These are phyloP conservation scores for Cephus pygmeus DNA, from an alignment of 2,888 invertebrate genomes.

Conservation along the genomic window DNA sequence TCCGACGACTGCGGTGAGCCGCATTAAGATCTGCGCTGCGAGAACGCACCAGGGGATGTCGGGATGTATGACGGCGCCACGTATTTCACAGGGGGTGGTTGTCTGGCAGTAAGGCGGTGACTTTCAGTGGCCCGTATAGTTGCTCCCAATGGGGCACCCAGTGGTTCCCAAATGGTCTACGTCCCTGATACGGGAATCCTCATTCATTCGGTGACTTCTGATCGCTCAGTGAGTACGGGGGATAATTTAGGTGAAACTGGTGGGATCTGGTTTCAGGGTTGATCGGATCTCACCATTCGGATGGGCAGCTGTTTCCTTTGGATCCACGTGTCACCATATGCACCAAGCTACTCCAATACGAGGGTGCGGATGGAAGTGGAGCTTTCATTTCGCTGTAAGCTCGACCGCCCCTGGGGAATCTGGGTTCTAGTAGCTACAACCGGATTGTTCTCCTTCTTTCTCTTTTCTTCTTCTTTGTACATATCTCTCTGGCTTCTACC, in stretches of 20 bases:
- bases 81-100: background rate
- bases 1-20: background rate
- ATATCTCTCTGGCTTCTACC: background rate
- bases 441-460: slow-evolving; percentile 26
- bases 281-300: slow-evolving; percentile 27
- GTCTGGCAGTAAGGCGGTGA: background rate
- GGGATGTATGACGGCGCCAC: background rate
- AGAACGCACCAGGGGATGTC: background rate
- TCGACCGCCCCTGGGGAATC: slow-evolving; percentile 52
- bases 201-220: background rate
- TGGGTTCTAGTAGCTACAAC: slow-evolving; percentile 42
- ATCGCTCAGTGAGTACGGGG: background rate
- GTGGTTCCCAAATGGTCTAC: background rate
- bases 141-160: background rate
- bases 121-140: background rate
- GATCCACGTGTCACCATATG: slow-evolving; percentile 55
- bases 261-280: slow-evolving; percentile 12
- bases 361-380: slow-evolving; percentile 51
- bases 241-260: slow-evolving; percentile 45
- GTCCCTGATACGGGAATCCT: background rate
- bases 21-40: background rate
- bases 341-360: slow-evolving; percentile 43
- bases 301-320: slow-evolving; percentile 52
- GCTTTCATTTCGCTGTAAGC: slow-evolving; percentile 52
- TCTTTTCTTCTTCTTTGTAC: slow-evolving; percentile 14